Evolutionary conservation across 2,888 invertebrate genomes (phyloP).

Genomic region (Acanthosepion pharaonis): DNA sequence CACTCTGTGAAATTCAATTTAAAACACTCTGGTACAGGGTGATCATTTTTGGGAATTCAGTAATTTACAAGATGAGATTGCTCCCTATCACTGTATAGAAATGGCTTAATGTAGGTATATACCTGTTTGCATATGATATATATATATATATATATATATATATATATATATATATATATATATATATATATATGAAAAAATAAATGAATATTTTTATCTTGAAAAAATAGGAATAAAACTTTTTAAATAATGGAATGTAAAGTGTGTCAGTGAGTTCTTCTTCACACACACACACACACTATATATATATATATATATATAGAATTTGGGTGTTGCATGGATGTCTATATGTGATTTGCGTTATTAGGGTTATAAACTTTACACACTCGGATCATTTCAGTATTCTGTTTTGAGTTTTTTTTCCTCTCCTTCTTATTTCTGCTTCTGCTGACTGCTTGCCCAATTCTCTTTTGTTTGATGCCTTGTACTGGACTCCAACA

Average conservation of each 20-base stretch:
- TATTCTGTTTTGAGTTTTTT: neutral
- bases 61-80: too few species aligned
- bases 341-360: neutral
- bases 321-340: too few species aligned
- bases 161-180: neutral
- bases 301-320: conserved; percentile 8
- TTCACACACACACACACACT: neutral
- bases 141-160: neutral
- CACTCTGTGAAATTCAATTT: too few species aligned
- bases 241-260: too few species aligned
- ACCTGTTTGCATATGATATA: neutral
- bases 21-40: too few species aligned
- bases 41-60: too few species aligned
- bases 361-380: neutral
- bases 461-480: neutral
- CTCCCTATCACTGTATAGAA: too few species aligned
- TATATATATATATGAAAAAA: too few species aligned
- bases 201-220: too few species aligned
- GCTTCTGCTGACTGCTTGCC: neutral
- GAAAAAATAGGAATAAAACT: too few species aligned
- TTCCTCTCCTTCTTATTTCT: neutral
- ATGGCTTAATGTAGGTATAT: neutral
- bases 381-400: neutral
- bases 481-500: conserved; percentile 8
- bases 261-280: too few species aligned